phyloP scores from a whole-genome alignment of 1,140 invertebrate species.

The Frieseomelitta varia region DNA sequence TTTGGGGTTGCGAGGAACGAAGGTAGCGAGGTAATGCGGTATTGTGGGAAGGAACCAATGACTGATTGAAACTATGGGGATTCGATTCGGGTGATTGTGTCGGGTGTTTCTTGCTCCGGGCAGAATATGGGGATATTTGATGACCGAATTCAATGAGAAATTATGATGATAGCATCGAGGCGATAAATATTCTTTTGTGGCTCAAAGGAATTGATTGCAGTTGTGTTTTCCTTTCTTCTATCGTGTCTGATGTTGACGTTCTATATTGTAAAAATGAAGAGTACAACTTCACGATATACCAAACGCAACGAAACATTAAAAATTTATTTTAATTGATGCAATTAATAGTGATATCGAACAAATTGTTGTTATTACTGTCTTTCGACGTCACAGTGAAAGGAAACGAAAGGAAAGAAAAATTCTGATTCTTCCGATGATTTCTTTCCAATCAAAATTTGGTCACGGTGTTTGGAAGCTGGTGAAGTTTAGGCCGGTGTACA shows the following conservation, averaged over 20 bases:
- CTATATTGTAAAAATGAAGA: background rate
- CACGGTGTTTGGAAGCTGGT: background rate
- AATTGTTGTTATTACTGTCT: too few relatives aligned
- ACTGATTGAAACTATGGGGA: background rate
- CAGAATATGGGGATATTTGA: too few relatives aligned
- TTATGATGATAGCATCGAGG: background rate
- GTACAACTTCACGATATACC: background rate
- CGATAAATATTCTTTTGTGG: background rate
- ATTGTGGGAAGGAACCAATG: background rate
- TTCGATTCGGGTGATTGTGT: background rate
- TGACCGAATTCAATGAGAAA: background rate
- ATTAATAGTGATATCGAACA: too few relatives aligned
- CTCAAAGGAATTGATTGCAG: background rate
- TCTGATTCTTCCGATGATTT: too few relatives aligned
- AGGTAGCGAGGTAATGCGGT: background rate
- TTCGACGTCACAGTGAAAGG: too few relatives aligned
- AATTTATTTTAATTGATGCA: background rate
- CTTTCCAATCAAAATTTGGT: background rate
- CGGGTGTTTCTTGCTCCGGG: background rate
- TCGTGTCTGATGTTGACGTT: background rate
- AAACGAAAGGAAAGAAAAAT: too few relatives aligned
- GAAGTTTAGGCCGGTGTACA: constrained; percentile 21
- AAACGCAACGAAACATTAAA: background rate
- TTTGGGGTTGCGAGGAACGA: background rate
- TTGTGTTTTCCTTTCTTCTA: background rate